A percentile compares a stretch with the other conserved stretches of the same genome.
Evolutionary conservation across 1,140 invertebrate genomes (phyloP).

Genomic region (Bombus polaris): DNA sequence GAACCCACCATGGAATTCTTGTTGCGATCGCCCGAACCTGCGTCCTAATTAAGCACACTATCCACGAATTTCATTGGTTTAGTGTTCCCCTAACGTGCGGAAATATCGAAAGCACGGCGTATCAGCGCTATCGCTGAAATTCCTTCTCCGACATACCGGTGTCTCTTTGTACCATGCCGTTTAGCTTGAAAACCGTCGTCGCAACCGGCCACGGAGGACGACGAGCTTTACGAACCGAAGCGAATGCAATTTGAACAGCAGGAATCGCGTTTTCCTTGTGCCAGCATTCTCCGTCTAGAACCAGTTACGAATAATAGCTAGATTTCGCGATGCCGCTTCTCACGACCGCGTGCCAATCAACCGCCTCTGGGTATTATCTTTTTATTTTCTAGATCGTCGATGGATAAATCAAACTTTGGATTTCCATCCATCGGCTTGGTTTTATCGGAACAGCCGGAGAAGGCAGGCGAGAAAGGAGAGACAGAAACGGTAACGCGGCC

Average conservation of each 20-base stretch:
- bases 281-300: not conserved
- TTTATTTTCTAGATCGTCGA: conserved; percentile 9
- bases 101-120: not conserved
- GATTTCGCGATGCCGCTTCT: too few relatives aligned
- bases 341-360: not conserved
- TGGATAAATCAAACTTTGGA: conserved; percentile 18
- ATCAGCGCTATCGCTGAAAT: not conserved
- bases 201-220: too few relatives aligned
- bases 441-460: not conserved
- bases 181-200: not conserved
- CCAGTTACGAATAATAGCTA: not conserved
- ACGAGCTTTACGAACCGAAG: too few relatives aligned
- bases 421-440: conserved; percentile 16
- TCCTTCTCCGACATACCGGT: not conserved
- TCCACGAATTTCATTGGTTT: conserved; percentile 26
- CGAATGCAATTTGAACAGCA: not conserved
- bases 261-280: not conserved
- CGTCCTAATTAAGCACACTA: conserved; percentile 33
- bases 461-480: not conserved
- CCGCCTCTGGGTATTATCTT: conserved; percentile 8
- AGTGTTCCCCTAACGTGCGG: not conserved
- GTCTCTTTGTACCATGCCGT: not conserved
- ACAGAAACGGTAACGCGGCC: not conserved
- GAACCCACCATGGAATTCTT: conserved; percentile 39
- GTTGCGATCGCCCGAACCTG: conserved; percentile 23